phyloP scores from a whole-genome alignment of 35 echinoderm and acorn worm species.

The Apostichopus parvimensis region DNA sequence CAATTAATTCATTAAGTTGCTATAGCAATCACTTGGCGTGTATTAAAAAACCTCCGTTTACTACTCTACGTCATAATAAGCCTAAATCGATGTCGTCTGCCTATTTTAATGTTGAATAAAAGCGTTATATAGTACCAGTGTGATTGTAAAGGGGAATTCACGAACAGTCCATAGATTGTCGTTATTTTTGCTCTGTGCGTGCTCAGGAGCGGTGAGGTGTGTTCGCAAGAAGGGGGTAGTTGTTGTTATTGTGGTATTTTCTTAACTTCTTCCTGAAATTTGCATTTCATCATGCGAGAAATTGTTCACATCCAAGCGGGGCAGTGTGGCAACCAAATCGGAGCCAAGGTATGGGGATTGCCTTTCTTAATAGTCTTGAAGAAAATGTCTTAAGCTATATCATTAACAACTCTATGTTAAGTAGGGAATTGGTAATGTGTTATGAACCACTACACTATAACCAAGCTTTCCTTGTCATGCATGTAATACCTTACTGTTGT shows the following conservation, averaged over 20 bases:
- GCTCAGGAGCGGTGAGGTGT: background rate
- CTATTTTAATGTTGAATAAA: background rate
- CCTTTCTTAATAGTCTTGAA: background rate
- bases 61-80: no score
- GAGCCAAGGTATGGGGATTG: slow-evolving; percentile 76
- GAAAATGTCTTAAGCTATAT: background rate
- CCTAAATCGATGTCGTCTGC: background rate
- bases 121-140: background rate
- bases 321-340: slow-evolving; percentile 97
- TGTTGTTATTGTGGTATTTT: background rate
- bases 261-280: background rate
- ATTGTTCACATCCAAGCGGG: slow-evolving; percentile 96
- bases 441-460: background rate
- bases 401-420: background rate
- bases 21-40: background rate
- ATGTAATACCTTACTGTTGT: no score
- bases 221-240: background rate
- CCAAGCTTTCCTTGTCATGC: no score
- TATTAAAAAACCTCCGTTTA: background rate
- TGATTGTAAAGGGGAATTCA: background rate
- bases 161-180: background rate
- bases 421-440: background rate
- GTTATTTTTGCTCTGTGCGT: background rate
- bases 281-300: slow-evolving; percentile 79
- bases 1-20: slow-evolving; percentile 1